Evolutionary conservation across 2,113 vertebrate species (phyloP), one percentile per base, ranked within the genome.

Genomic region (Halichoerus grypus): DNA sequence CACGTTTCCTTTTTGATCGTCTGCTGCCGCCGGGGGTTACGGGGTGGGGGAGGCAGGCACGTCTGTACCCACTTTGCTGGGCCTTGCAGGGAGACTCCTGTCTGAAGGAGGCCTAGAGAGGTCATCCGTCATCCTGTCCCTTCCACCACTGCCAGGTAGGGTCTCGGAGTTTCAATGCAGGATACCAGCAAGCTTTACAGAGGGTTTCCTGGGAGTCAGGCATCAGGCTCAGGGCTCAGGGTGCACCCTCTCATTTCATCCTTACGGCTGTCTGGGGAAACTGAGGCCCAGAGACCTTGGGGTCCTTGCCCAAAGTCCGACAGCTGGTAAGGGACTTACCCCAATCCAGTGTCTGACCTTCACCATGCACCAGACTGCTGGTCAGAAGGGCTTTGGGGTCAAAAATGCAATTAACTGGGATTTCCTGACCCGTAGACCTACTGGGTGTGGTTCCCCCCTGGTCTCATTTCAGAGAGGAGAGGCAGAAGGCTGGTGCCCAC

Each of bases 221-320:
- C 12, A 0, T 31, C 0, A 0, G 21, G 14, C 14, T 1, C 55
- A n/a, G 19, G 16, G 53, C 7, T 69, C 22, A 3, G 0, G 18
- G 49, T 6, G 9, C 21, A 36, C 21, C n/a, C 16, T 59, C 65
- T 90, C 26, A 3, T 53, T 28, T 57, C 31, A 46, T 72, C 28
- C 72, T 74, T 46, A n/a, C 0, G 26, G 57, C 26, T 85, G 7
- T 24, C 65, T 49, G 26, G 87, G 63, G 24, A 84, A 85, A 95
- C 86, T 4, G 69, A 97, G 69, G 51, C 36, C 72, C 82, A 77
- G 57, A 67, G 89, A 77, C 10, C 0, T 9, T 55, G 55, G 1
- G 12, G 39, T 36, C 13, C 31, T 84, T 91, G 26, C 26, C 51
- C 42, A 61, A 85, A 71, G 71, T 80, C 65, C 61, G 36, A 57